These are phyloP conservation scores for Ryuthela nishihirai DNA, from an alignment of 2,888 invertebrate genomes.

Conservation along the genomic window DNA sequence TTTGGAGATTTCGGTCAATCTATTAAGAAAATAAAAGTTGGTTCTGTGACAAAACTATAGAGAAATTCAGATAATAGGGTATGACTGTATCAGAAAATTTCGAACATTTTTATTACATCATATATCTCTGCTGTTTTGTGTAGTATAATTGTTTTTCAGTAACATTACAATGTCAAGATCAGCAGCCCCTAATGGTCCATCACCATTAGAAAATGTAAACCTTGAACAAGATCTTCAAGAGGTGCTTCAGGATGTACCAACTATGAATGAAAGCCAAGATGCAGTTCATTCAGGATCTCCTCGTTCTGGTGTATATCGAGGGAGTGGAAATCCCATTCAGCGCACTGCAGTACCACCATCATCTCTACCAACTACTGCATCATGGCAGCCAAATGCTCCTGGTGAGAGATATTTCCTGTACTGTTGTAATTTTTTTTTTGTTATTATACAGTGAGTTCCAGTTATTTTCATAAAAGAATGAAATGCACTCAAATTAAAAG, in stretches of 20 bases:
- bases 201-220: conserved; percentile 26
- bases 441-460: too few species aligned
- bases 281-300: conserved; percentile 30
- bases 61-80: too few species aligned
- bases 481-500: too few species aligned
- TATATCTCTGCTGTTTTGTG: too few species aligned
- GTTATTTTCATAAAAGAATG: too few species aligned
- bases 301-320: conserved; percentile 14
- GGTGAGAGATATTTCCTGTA: conserved; percentile 8
- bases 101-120: too few species aligned
- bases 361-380: conserved; percentile 30
- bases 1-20: too few species aligned
- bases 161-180: conserved; percentile 20
- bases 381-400: conserved; percentile 34
- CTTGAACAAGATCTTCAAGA: conserved; percentile 29
- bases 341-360: conserved; percentile 29
- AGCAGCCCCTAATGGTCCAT: conserved; percentile 26
- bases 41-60: too few species aligned
- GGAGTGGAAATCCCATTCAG: conserved; percentile 20
- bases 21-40: too few species aligned
- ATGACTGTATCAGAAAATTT: too few species aligned
- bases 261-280: conserved; percentile 35
- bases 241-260: conserved; percentile 13
- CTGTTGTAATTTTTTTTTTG: neutral
- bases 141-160: conserved; percentile 1